A percentile compares a stretch with the other conserved stretches of the same genome.
Conservation (phyloP, 2,888 invertebrate genomes). For the Drosophila helvetica region DNA sequence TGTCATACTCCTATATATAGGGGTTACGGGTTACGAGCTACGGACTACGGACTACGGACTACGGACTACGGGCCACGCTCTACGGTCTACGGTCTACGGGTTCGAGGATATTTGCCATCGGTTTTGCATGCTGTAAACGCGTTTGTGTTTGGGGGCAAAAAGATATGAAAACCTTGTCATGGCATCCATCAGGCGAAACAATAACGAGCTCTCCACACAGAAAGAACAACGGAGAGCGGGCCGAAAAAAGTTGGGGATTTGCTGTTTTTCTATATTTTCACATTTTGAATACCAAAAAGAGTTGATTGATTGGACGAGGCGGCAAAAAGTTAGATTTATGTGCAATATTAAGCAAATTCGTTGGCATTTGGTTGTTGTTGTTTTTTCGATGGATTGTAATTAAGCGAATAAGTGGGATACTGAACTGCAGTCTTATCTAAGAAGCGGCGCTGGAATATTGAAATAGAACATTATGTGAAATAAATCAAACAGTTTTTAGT, state of each 20-base stretch:
- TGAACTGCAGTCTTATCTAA: too few relatives aligned
- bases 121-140: conserved; percentile 50
- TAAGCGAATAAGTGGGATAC: not conserved
- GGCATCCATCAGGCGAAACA: conserved; percentile 36
- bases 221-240: not conserved
- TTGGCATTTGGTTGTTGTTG: not conserved
- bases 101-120: conserved; percentile 25
- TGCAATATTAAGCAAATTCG: conserved; percentile 1
- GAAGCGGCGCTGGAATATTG: too few relatives aligned
- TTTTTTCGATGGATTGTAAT: conserved; percentile 5
- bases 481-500: too few relatives aligned
- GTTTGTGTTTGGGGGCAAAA: conserved; percentile 20
- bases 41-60: too few relatives aligned
- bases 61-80: too few relatives aligned
- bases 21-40: too few relatives aligned
- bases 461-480: too few relatives aligned
- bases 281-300: conserved; percentile 23
- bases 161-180: conserved; percentile 62
- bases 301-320: conserved; percentile 27
- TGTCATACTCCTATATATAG: not conserved
- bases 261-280: conserved; percentile 1
- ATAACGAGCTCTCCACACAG: conserved; percentile 15
- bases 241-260: conserved; percentile 8
- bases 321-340: conserved; percentile 5
- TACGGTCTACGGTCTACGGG: not conserved